Evolutionary conservation across 2,797 vertebrate genomes (phyloP), one percentile per base, ranked within the genome.

Genomic region (Gastrophryne carolinensis): DNA sequence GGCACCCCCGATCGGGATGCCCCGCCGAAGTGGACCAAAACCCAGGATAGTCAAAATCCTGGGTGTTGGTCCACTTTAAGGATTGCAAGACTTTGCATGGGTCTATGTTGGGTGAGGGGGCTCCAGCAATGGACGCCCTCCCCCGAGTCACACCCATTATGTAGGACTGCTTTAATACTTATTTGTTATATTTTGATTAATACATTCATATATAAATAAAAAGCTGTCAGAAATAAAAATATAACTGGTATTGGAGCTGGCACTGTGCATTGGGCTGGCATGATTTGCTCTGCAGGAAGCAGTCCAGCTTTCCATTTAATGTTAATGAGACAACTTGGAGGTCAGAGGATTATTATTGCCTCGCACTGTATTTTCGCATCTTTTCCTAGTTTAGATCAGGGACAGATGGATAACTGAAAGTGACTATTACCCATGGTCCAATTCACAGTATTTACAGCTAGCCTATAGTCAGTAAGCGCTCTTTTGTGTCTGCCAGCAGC

Each of bases 241-340:
- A 54, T 53, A 34, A 68, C 53, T 62, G 30, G 9, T 61, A 62
- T 35, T 72, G 44, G 35, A 47, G 41, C 37, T 72, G 69, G 41
- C 69, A 72, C 50, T 72, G 41, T 37, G 57, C 56, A 35, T 23
- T 41, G 49, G 26, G 17, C 39, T 62, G 69, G 69, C 69, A 62
- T 72, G 41, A 62, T 37, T 26, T 52, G 30, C 57, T 52, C n/a
- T 29, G 69, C 57, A 62, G 57, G 30, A 37, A 61, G 12, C 10
- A 23, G 41, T 47, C 21, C 44, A 72, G 69, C 44, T 2, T 17
- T 19, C 3, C 17, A 21, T 4, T 37, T 52, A 52, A 62, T 72
- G 69, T 72, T 72, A 72, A 72, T 72, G 57, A 72, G 69, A 23
- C 41, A 68, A 35, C 69, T 72, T 62, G 56, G 27, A 44, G 57